Conservation (phyloP, 2,888 invertebrate genomes). For the Heliconius hortense region DNA sequence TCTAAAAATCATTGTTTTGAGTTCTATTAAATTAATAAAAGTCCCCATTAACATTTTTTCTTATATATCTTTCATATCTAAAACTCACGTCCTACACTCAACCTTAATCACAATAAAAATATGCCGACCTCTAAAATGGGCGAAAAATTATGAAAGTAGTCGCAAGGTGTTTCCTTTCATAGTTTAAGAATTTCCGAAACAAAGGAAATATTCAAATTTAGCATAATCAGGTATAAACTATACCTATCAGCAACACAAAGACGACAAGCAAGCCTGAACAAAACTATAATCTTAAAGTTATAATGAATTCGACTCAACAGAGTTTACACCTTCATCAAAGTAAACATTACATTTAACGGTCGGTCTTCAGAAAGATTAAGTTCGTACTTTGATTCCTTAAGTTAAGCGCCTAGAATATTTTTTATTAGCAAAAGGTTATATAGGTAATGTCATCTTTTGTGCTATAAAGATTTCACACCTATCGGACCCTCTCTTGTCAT, state of each 20-base stretch:
- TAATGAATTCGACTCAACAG: slow-evolving; percentile 15
- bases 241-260: background rate
- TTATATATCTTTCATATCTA: no score
- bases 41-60: no score
- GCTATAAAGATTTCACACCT: slow-evolving; percentile 29
- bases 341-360: slow-evolving; percentile 16
- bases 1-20: no score
- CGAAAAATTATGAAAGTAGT: background rate
- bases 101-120: no score
- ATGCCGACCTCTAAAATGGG: no score
- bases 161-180: background rate
- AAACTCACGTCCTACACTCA: no score
- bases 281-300: slow-evolving; percentile 1
- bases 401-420: slow-evolving; percentile 9
- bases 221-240: background rate
- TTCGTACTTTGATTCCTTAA: slow-evolving; percentile 22
- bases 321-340: slow-evolving; percentile 2
- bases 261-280: background rate
- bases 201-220: background rate
- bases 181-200: background rate
- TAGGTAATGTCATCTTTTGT: slow-evolving; percentile 21
- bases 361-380: background rate
- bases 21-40: no score
- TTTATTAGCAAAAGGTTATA: slow-evolving; percentile 28
- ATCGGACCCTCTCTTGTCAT: slow-evolving; percentile 29